These are phyloP conservation scores for Eunapius fragilis DNA, from an alignment of 37 sponge, comb jelly and placozoan species.

Conservation along the genomic window DNA sequence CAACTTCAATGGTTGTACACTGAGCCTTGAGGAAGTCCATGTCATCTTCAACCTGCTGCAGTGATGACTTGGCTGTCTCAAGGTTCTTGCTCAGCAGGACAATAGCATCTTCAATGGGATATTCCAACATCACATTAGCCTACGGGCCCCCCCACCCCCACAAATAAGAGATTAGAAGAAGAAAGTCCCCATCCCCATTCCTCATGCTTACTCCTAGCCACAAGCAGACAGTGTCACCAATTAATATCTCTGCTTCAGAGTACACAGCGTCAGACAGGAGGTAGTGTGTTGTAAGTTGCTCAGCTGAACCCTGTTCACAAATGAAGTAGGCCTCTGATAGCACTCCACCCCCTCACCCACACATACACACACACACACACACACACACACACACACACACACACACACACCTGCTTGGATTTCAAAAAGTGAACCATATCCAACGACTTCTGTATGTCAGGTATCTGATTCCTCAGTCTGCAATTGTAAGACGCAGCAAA, in stretches of 20 bases:
- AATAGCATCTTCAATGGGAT: constrained; percentile 84
- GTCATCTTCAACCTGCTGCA: constrained; percentile 71
- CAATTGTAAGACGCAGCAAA: background rate
- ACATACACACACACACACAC: background rate
- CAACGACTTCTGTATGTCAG: constrained; percentile 84
- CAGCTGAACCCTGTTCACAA: constrained; percentile 20
- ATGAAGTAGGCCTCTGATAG: background rate
- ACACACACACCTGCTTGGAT: constrained; percentile 27
- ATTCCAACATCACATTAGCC: constrained; percentile 98
- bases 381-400: background rate
- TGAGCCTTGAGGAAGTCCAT: constrained; percentile 86
- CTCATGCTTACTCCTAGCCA: constrained; percentile 86
- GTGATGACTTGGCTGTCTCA: constrained; percentile 54
- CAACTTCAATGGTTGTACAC: constrained; percentile 93
- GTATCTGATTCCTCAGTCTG: constrained; percentile 79
- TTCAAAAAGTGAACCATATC: constrained; percentile 66
- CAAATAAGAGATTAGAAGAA: background rate
- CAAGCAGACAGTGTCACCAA: constrained; percentile 78
- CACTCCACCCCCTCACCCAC: background rate
- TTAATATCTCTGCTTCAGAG: constrained; percentile 81
- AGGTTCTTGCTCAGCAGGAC: constrained; percentile 80
- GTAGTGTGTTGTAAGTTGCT: constrained; percentile 69
- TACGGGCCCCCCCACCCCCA: too few species aligned
- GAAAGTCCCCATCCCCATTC: background rate
- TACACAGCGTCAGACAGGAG: constrained; percentile 85